phyloP scores from a whole-genome alignment of 2,888 invertebrate genomes.

The Sialis fuliginosa region DNA sequence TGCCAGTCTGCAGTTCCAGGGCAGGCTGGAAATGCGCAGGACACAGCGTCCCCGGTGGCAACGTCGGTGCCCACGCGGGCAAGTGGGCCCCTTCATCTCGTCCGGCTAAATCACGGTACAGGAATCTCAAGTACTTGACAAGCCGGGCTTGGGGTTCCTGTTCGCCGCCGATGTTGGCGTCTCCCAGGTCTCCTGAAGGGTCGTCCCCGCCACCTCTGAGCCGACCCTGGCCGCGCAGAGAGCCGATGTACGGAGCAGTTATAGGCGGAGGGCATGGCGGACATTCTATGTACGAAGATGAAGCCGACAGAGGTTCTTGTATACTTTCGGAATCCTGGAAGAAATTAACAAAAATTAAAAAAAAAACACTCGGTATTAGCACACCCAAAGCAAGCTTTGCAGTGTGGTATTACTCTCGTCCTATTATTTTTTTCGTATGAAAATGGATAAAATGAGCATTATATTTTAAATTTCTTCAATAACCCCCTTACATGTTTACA shows the following conservation, averaged over 20 bases:
- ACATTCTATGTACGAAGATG: neutral
- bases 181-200: neutral
- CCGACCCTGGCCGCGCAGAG: neutral
- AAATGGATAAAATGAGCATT: too few species aligned
- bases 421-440: too few species aligned
- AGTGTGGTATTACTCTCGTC: too few species aligned
- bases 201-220: neutral
- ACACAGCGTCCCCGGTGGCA: constrained; percentile 28
- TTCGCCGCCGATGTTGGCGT: neutral
- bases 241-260: neutral
- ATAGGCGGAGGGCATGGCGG: neutral
- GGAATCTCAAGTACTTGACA: constrained; percentile 26
- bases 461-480: too few species aligned
- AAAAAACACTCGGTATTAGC: too few species aligned
- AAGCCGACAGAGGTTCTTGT: neutral
- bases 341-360: neutral
- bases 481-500: too few species aligned
- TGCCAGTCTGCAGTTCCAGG: constrained; percentile 21
- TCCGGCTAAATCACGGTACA: constrained; percentile 29
- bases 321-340: neutral
- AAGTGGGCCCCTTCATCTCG: constrained; percentile 25
- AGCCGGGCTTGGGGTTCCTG: constrained; percentile 16
- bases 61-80: constrained; percentile 29
- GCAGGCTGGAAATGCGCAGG: constrained; percentile 33
- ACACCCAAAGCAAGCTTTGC: too few species aligned